Percentiles rank a stretch among this genome's conserved stretches.
phyloP scores from a whole-genome alignment of 2,797 vertebrate species.

The Paratrypauchen microcephalus region DNA sequence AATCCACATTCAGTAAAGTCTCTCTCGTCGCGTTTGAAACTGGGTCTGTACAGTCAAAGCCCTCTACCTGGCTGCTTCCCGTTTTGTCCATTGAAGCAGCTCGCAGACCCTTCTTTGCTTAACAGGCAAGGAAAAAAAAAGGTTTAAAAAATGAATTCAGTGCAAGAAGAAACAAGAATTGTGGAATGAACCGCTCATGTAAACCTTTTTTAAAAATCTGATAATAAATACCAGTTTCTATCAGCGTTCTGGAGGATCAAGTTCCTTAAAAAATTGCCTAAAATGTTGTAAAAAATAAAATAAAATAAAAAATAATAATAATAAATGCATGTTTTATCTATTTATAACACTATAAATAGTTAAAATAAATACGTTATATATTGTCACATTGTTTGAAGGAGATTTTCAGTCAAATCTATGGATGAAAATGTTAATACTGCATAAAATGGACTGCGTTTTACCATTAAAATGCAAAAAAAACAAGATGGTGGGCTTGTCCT shows the following conservation, averaged over 20 bases:
- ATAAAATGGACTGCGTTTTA: background rate
- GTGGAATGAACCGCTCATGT: slow-evolving; percentile 61
- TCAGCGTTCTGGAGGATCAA: slow-evolving; percentile 18
- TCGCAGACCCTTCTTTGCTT: background rate
- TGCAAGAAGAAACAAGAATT: slow-evolving; percentile 28
- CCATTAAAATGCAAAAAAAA: slow-evolving; percentile 2
- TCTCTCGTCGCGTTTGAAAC: slow-evolving; percentile 12
- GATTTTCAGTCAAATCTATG: slow-evolving; percentile 28
- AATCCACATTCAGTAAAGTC: slow-evolving; percentile 89
- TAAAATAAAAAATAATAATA: slow-evolving; percentile 35
- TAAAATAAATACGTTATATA: slow-evolving; percentile 77
- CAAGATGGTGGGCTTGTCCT: slow-evolving; percentile 23
- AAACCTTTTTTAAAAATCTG: slow-evolving; percentile 31
- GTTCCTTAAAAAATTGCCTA: slow-evolving; percentile 20
- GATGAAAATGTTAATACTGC: slow-evolving; percentile 26
- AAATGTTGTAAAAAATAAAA: slow-evolving; percentile 38
- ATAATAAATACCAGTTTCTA: slow-evolving; percentile 67
- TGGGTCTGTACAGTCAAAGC: background rate
- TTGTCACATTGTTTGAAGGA: slow-evolving; percentile 76
- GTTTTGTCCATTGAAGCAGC: background rate
- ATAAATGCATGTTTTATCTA: slow-evolving; percentile 52
- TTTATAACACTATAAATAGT: slow-evolving; percentile 75
- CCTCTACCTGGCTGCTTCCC: background rate
- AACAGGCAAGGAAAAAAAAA: slow-evolving; percentile 31
- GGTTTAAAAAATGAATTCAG: slow-evolving; percentile 29